phyloP scores from a whole-genome alignment of 37 sponge, comb jelly and placozoan species.

The Axinella damicornis region DNA sequence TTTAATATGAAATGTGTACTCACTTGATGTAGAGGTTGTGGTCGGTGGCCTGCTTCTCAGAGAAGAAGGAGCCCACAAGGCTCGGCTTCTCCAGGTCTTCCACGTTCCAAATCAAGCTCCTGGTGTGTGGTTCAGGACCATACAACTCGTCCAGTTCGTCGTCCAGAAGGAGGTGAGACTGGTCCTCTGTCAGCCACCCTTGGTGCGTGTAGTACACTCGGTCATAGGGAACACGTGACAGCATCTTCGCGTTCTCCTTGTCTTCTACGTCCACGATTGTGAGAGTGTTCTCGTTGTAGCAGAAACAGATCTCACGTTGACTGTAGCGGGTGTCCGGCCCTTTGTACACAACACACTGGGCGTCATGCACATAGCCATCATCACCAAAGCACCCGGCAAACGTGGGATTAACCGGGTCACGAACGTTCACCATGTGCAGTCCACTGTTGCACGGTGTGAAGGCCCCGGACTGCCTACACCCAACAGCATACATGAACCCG shows the following conservation, averaged over 20 bases:
- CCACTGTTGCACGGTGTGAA: conserved; percentile 60
- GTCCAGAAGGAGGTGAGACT: conserved; percentile 63
- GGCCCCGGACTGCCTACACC: background rate
- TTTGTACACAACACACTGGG: conserved; percentile 79
- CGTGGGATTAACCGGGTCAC: conserved; percentile 50
- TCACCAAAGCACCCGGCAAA: conserved; percentile 63
- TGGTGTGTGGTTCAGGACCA: conserved; percentile 44
- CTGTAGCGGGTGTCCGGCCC: conserved; percentile 57
- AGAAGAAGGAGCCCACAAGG: conserved; percentile 32
- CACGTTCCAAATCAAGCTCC: conserved; percentile 75
- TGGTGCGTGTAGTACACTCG: conserved; percentile 62
- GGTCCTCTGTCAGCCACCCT: conserved; percentile 83
- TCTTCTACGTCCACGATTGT: conserved; percentile 75
- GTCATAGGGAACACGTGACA: conserved; percentile 55
- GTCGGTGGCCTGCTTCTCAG: conserved; percentile 52
- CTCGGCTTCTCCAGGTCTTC: conserved; percentile 47
- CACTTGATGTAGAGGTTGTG: conserved; percentile 85
- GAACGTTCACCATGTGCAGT: conserved; percentile 69
- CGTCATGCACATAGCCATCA: conserved; percentile 84
- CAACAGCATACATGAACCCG: conserved; percentile 75
- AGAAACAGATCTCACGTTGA: conserved; percentile 74
- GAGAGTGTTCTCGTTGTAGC: conserved; percentile 81
- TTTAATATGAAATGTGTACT: background rate
- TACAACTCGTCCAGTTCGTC: conserved; percentile 82
- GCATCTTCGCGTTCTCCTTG: conserved; percentile 47